Evolutionary conservation across 2,888 invertebrate genomes (phyloP).

Genomic region (Agrochola macilenta): DNA sequence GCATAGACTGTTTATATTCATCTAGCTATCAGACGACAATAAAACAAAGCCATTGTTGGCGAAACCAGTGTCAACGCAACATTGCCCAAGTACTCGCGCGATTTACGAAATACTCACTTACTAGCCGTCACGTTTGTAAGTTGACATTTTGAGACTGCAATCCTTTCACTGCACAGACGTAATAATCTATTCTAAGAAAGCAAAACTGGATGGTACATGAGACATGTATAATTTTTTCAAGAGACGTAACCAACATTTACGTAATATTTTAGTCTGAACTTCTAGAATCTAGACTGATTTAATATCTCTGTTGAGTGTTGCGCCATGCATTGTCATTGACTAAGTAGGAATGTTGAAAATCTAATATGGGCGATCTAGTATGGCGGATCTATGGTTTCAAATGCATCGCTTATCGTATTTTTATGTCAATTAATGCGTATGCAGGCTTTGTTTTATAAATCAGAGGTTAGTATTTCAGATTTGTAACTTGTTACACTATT

Average conservation of each 20-base stretch:
- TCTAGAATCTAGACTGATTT: conserved; percentile 56
- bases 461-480: neutral
- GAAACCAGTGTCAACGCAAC: conserved; percentile 78
- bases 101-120: conserved; percentile 84
- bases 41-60: conserved; percentile 80
- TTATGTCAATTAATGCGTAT: neutral
- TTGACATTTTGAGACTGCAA: conserved; percentile 83
- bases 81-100: conserved; percentile 81
- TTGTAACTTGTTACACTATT: neutral
- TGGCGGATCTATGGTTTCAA: conserved; percentile 33
- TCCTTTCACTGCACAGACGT: conserved; percentile 82
- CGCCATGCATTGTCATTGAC: conserved; percentile 36
- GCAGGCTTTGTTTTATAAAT: conserved; percentile 11
- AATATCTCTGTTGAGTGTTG: conserved; percentile 43
- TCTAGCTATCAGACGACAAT: conserved; percentile 62
- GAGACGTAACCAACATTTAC: conserved; percentile 27
- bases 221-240: conserved; percentile 39
- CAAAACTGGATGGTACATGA: conserved; percentile 25
- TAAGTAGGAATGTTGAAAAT: conserved; percentile 53
- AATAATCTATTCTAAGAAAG: conserved; percentile 66
- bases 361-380: conserved; percentile 40
- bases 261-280: conserved; percentile 36
- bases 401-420: conserved; percentile 31
- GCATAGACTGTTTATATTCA: conserved; percentile 61
- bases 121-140: conserved; percentile 79